phyloP scores from a whole-genome alignment of 2,797 vertebrate genomes.

The Melanotaenia pygmaea region DNA sequence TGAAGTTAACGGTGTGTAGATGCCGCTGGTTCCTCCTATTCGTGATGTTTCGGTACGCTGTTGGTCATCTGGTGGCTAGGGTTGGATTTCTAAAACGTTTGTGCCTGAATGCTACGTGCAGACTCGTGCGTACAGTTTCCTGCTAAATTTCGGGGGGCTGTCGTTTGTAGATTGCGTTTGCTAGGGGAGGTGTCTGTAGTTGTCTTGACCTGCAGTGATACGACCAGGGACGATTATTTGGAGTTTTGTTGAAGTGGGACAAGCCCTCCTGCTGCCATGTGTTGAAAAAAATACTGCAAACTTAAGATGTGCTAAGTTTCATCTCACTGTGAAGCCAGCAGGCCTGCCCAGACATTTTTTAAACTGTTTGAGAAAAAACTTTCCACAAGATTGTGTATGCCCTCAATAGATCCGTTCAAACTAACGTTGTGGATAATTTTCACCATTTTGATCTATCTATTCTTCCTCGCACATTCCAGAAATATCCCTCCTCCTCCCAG shows the following conservation, averaged over 20 bases:
- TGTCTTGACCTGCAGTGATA: slow-evolving; percentile 21
- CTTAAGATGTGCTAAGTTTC: not conserved
- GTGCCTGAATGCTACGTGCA: slow-evolving; percentile 80
- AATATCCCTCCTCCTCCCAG: slow-evolving; percentile 40
- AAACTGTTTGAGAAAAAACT: not conserved
- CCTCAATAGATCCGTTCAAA: not conserved
- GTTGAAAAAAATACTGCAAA: not conserved
- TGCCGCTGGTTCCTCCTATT: slow-evolving; percentile 39
- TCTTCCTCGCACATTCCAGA: slow-evolving; percentile 61
- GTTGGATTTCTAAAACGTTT: slow-evolving; percentile 41
- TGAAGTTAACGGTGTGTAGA: slow-evolving; percentile 4
- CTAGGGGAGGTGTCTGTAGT: slow-evolving; percentile 52
- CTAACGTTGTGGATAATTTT: not conserved
- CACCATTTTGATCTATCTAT: not conserved
- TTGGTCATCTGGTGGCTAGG: slow-evolving; percentile 61
- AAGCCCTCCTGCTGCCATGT: slow-evolving; percentile 44
- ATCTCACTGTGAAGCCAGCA: not conserved
- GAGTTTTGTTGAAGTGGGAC: not conserved
- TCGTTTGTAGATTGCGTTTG: slow-evolving; percentile 22
- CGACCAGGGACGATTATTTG: slow-evolving; percentile 19
- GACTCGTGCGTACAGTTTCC: slow-evolving; percentile 67
- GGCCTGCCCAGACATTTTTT: not conserved
- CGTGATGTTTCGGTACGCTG: slow-evolving; percentile 39
- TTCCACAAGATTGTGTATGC: no score
- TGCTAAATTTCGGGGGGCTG: slow-evolving; percentile 35